Conservation (phyloP, 2,888 invertebrate species). For the Anarsia innoxiella region DNA sequence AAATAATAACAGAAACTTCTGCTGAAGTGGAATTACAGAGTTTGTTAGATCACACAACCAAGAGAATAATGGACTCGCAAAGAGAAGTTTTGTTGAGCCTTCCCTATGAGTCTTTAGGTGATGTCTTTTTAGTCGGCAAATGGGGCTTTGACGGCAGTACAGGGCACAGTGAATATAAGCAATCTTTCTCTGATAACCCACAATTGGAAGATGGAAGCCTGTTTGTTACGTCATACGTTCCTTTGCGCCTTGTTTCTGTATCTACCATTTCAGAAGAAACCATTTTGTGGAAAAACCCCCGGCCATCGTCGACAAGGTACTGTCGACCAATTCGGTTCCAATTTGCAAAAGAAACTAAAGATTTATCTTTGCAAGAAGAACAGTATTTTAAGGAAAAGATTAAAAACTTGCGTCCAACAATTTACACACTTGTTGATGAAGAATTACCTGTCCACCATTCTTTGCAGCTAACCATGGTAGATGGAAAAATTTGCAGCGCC, state of each 20-base stretch:
- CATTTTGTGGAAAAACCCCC: not conserved
- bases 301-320: not conserved
- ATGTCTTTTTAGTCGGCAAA: conserved; percentile 5
- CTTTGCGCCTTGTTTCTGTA: not conserved
- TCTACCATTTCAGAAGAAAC: not conserved
- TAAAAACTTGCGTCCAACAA: not conserved
- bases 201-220: conserved; percentile 1
- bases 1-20: not conserved
- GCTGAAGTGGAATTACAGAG: conserved; percentile 12
- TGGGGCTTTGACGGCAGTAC: conserved; percentile 9
- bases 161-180: conserved; percentile 9
- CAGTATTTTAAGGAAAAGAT: not conserved
- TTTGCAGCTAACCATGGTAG: not conserved
- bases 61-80: conserved; percentile 5
- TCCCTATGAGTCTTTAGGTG: not conserved
- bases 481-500: not conserved
- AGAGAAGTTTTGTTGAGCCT: conserved; percentile 1
- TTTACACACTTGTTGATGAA: too few relatives aligned
- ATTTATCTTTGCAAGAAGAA: not conserved
- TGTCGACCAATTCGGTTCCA: not conserved
- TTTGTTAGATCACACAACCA: conserved; percentile 9
- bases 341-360: not conserved
- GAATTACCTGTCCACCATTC: not conserved
- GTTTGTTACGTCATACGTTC: conserved; percentile 5
- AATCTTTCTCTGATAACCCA: not conserved